A percentile compares a stretch with the other conserved stretches of the same genome.
Evolutionary conservation across 2,888 invertebrate species (phyloP).

Genomic region (Willowsia nigromaculata): DNA sequence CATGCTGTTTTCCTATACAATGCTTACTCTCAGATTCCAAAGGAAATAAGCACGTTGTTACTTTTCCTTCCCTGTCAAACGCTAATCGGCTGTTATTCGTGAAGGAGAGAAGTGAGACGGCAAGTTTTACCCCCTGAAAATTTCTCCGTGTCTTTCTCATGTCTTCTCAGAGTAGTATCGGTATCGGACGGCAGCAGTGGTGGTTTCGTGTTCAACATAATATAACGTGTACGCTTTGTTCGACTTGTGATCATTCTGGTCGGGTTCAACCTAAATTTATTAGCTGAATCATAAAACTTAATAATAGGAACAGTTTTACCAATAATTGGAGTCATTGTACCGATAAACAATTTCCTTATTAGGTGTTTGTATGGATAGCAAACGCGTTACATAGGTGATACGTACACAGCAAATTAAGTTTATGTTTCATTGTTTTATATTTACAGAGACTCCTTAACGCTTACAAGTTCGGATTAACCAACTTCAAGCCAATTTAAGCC

Average conservation of each 20-base stretch:
- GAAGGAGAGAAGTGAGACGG: constrained; percentile 66
- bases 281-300: neutral
- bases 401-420: neutral
- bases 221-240: neutral
- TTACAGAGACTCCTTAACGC: neutral
- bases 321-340: neutral
- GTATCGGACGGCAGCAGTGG: neutral
- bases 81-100: constrained; percentile 63
- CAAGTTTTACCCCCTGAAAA: constrained; percentile 39
- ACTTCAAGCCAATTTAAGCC: neutral
- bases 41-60: constrained; percentile 64
- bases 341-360: neutral
- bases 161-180: neutral
- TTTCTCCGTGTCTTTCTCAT: neutral
- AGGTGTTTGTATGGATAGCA: neutral
- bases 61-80: constrained; percentile 67
- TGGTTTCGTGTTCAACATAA: neutral
- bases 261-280: constrained; percentile 27
- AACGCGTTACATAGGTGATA: neutral
- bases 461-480: neutral
- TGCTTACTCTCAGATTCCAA: constrained; percentile 32
- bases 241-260: neutral
- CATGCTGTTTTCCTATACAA: constrained; percentile 65
- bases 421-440: neutral
- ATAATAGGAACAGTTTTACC: neutral